Conservation (phyloP, 2,113 vertebrate species). For the Coregonus clupeaformis region DNA sequence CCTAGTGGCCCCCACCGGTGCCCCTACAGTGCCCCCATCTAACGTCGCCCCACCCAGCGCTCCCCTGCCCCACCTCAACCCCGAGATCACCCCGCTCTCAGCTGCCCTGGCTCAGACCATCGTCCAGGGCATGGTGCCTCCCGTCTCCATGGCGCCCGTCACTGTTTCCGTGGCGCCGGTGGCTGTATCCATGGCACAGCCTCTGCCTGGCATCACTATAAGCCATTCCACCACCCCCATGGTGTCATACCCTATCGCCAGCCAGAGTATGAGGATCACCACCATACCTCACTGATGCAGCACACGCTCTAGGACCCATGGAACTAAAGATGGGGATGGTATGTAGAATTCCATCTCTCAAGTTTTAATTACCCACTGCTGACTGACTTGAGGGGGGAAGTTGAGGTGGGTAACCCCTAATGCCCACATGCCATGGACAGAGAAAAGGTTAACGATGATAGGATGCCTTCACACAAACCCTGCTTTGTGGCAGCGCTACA, state of each 20-base stretch:
- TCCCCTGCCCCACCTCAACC: conserved; percentile 82
- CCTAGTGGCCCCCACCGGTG: conserved; percentile 83
- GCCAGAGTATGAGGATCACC: conserved; percentile 98
- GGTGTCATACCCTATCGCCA: conserved; percentile 95
- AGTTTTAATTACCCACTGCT: not conserved
- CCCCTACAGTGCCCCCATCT: conserved; percentile 77
- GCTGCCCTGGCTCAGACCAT: conserved; percentile 94
- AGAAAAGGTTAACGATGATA: conserved; percentile 5
- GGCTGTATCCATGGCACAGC: conserved; percentile 93
- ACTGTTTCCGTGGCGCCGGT: conserved; percentile 93
- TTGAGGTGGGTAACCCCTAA: not conserved
- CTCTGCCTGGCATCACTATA: conserved; percentile 92
- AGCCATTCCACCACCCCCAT: conserved; percentile 95
- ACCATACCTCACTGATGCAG: conserved; percentile 87
- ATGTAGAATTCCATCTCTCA: not conserved
- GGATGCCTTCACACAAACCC: not conserved
- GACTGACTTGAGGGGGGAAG: not conserved
- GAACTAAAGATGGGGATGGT: not conserved
- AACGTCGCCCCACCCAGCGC: conserved; percentile 83
- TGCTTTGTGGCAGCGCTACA: not conserved
- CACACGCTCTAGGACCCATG: not conserved
- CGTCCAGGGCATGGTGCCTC: conserved; percentile 91
- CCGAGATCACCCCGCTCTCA: conserved; percentile 90
- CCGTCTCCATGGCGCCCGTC: conserved; percentile 94
- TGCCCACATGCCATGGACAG: not conserved